A percentile compares a stretch with the other conserved stretches of the same genome.
Conservation (phyloP, 2,113 vertebrate species). For the Mormyrus iriodes region DNA sequence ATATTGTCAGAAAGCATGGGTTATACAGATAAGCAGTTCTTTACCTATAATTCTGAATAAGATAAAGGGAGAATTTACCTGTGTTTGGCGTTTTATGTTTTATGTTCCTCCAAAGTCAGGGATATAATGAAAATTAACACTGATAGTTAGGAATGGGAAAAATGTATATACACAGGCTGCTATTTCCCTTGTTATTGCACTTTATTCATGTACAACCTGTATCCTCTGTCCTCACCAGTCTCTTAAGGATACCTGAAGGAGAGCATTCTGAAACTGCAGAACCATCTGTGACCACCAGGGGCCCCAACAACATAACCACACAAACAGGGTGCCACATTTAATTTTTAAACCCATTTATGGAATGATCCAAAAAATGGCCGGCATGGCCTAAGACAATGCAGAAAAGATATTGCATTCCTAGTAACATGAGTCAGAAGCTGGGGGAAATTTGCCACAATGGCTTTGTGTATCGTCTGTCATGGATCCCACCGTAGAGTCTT, state of each 20-base stretch:
- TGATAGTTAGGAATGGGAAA: neutral
- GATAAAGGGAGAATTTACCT: no score
- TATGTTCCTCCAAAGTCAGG: neutral
- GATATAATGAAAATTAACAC: neutral
- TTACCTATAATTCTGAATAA: neutral
- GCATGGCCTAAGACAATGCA: neutral
- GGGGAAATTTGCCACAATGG: neutral
- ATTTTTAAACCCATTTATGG: neutral
- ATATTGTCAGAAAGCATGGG: no score
- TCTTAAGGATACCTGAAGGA: neutral
- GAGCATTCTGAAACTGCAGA: neutral
- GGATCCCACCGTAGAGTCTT: neutral
- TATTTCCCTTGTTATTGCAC: neutral
- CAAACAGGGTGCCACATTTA: neutral
- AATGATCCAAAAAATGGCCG: neutral
- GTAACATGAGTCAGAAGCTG: neutral
- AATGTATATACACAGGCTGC: neutral
- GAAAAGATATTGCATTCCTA: neutral
- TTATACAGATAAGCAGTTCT: no score
- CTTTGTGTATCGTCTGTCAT: neutral
- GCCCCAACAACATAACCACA: neutral
- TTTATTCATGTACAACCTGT: neutral
- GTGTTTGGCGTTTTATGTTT: neutral
- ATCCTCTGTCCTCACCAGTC: neutral
- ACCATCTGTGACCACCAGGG: neutral